Conservation (phyloP, 2,113 vertebrate species). For the Amazona vittata region DNA sequence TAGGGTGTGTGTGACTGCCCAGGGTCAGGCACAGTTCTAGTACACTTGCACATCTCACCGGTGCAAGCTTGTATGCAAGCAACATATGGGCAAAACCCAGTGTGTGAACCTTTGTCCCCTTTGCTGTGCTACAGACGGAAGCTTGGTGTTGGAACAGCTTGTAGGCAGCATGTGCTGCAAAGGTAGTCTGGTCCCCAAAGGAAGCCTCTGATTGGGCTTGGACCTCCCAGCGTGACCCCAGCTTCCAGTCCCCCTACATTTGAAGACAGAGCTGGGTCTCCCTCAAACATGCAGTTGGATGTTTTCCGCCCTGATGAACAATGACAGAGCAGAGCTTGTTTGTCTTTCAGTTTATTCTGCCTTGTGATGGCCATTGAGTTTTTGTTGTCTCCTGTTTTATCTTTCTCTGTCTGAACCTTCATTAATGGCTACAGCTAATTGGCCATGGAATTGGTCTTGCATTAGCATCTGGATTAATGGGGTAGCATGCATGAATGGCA, state of each 20-base stretch:
- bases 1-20: background rate
- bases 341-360: background rate
- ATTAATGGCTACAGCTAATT: slow-evolving; percentile 23
- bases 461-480: slow-evolving; percentile 10
- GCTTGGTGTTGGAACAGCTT: background rate
- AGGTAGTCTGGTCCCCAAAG: background rate
- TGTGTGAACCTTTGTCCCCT: background rate
- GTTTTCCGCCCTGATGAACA: slow-evolving; percentile 17
- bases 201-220: background rate
- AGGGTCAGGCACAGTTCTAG: background rate
- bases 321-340: slow-evolving; percentile 24
- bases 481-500: background rate
- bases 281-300: background rate
- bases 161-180: background rate
- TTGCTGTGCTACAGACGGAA: rapidly evolving
- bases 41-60: background rate
- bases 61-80: background rate
- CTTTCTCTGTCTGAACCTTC: slow-evolving; percentile 1
- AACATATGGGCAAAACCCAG: background rate
- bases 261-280: background rate
- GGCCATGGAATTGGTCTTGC: background rate
- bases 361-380: background rate
- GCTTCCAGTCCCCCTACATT: background rate
- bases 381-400: background rate
- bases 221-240: background rate